Base-by-base conservation (phyloP, 2,888 invertebrate genomes). In the Notodonta ziczac region DNA sequence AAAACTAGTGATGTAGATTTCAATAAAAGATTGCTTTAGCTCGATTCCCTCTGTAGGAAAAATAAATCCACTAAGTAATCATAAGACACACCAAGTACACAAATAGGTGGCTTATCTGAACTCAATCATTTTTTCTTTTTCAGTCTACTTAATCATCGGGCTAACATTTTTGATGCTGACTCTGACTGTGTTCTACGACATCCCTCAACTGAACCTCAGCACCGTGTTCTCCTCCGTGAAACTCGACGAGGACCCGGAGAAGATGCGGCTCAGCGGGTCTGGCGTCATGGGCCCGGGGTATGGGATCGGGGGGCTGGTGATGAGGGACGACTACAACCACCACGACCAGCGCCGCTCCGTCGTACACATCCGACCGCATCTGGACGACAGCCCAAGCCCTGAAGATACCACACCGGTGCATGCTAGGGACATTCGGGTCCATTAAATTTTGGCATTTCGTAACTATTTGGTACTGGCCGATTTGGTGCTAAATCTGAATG, bases 131-230 rank as follows among this genome's bases (percentile, higher is more conserved):
- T 44, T 58, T 56, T 59, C 56, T 53, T 10, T 86, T 84, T n/a
- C 94, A 97, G 97, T 95, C 67, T 98, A 97, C 87, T 94, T 98
- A n/a, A 91, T 97, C 78, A 80, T 96, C 80, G 98, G 98, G 44
- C 94, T 98, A 67, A 96, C 97, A 16, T 96, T 96, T 89, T 95
- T 98, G 94, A 97, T 98, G 97, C 94, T 98, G 74, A 95, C 96
- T 13, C 90, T 98, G 80, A 97, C 97, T 2, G 96, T 97, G 39
- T 96, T 98, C 91, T 97, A 97, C 90, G 97, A 98, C 86, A 97
- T 98, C 73, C 98, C 98, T 5, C 97, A 98, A 90, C 94, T 98
- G 75, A 98, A 98, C 88, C 90, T 98, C 63, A 97, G 97, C 71
- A 94, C 96, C 65, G 95, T 97, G 53, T 97, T 97, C 87, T 96